Evolutionary conservation across 2,888 invertebrate species (phyloP), one percentile per base, ranked within the genome.

Genomic region (Fissipunctia ypsillon): DNA sequence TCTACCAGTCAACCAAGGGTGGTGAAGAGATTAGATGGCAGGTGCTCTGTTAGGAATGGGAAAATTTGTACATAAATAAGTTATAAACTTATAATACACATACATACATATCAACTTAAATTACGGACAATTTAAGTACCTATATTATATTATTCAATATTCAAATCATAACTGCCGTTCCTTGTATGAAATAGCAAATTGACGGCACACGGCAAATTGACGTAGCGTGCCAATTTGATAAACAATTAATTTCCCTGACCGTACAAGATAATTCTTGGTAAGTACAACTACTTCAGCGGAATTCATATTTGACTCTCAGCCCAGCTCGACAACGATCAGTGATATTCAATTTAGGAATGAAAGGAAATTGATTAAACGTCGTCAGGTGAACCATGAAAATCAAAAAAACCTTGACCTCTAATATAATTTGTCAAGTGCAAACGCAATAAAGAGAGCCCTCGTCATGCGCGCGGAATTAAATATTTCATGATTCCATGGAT

Each of bases 341-440:
- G 61, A 76, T 48, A 65, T 67, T 50, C 7, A 69, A 79, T 52
- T 64, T 35, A 57, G 41, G n/a, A 28, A 41, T n/a, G 41, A 48
- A 54, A 14, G 14, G 12, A 59, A 63, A 64, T 38, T 69, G 64
- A 76, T 71, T 60, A 83, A 84, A 80, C 67, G 12, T 43, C 22
- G 28, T 52, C 83, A 86, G 84, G 82, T 87, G 81, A 81, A 64
- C 67, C 28, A 63, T 72, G 75, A 79, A 87, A 88, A 87, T 86
- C 84, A 82, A 81, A n/a, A 84, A 84, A 81, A 70, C 54, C 61
- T 75, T 31, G 43, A 48, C 67, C 81, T 70, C 75, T 88, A 88
- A 91, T 90, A 89, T 91, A 91, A 92, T 94, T 91, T 92, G 93
- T 93, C 91, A 92, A 92, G 87, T 92, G 90, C 89, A 91, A 91